Base-by-base conservation (phyloP, 2,797 vertebrate species). In the Galaxias olidus region DNA sequence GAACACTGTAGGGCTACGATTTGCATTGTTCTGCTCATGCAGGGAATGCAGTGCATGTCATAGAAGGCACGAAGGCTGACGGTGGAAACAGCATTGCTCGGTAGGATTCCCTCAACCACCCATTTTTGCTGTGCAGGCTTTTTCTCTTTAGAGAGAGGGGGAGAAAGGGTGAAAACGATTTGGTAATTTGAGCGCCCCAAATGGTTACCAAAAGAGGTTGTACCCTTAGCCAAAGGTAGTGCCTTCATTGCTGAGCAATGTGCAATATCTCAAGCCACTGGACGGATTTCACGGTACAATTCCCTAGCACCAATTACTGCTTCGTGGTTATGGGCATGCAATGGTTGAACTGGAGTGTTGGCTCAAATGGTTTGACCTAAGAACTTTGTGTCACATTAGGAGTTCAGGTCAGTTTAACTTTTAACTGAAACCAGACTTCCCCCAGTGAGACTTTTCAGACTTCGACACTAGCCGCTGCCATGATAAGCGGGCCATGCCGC, bases 201-300 rank as follows among this genome's bases (percentile, higher is more conserved):
- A 68, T 76, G 79, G 78, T 77, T 56, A 77, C 72, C 74, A 56
- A 72, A 73, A 68, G 74, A 43, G 79, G 80, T 79, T 67, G 68
- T 77, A 50, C 43, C 63, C 82, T 79, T 43, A 78, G 74, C 68
- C 76, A 56, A 69, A 81, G 60, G 53, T 62, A 0, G 56, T 63
- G 65, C 72, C 68, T 84, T 90, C 87, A 85, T 83, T 82, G 7
- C 59, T 53, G 66, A 79, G 81, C 81, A 86, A 87, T 83, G 76
- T 69, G 76, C 65, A 73, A 83, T 75, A 75, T 76, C 76, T 77
- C 79, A 61, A 83, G 59, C 43, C 51, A 76, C 76, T 75, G 60
- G 68, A 81, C 61, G 60, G 48, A 59, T 42, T 66, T 73, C 74
- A 52, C 72, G 63, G 69, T 45, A 30, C 43, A 62, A 74, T 69